phyloP scores from a whole-genome alignment of 2,113 vertebrate genomes.

The Aix galericulata region DNA sequence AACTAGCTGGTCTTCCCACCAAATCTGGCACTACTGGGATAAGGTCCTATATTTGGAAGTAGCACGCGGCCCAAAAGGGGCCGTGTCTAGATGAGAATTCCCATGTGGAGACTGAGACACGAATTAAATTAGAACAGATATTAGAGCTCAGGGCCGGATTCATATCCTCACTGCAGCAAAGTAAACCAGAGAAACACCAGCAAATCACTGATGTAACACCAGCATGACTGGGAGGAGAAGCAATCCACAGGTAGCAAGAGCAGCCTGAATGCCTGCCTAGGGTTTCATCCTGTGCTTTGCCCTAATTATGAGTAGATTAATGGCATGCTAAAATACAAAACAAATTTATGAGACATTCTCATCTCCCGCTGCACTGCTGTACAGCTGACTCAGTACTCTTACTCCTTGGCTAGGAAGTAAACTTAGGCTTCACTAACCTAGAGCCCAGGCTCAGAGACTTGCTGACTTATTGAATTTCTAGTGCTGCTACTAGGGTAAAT shows the following conservation, averaged over 20 bases:
- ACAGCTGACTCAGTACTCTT: conserved; percentile 38
- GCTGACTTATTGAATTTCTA: background rate
- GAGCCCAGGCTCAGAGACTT: background rate
- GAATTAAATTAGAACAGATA: conserved; percentile 67
- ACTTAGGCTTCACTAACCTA: background rate
- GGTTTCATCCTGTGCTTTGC: conserved; percentile 50
- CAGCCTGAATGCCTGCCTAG: conserved; percentile 19
- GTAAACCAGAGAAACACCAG: background rate
- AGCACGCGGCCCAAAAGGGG: conserved; percentile 66
- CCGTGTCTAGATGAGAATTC: conserved; percentile 54
- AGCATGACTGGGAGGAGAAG: background rate
- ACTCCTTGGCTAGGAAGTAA: conserved; percentile 39
- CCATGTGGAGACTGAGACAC: conserved; percentile 11
- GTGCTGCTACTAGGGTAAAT: background rate
- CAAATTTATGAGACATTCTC: conserved; percentile 44
- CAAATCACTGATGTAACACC: background rate
- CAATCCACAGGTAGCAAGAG: conserved; percentile 50
- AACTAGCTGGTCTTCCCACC: conserved; percentile 37
- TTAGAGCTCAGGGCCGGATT: conserved; percentile 53
- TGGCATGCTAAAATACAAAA: conserved; percentile 47
- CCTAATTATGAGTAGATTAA: conserved; percentile 63
- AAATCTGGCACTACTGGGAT: conserved; percentile 1
- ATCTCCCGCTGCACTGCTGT: conserved; percentile 7
- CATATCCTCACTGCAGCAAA: conserved; percentile 29
- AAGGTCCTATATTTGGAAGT: conserved; percentile 71